Base-by-base conservation (phyloP, 2,797 vertebrate species). In the Scarus forsteni region DNA sequence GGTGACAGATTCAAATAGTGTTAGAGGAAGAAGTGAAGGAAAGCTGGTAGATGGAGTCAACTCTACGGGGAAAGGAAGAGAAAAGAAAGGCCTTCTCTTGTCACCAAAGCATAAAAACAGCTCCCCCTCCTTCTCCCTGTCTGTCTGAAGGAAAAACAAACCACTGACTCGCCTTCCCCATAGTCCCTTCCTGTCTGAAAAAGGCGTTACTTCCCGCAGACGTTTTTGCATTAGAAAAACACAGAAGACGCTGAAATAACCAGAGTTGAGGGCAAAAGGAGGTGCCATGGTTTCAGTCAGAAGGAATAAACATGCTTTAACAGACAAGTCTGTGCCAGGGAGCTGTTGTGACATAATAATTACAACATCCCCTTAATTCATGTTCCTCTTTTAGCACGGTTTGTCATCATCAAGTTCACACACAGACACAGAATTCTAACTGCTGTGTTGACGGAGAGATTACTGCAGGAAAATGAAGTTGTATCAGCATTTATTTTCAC, bases 121-220 rank as follows among this genome's bases (percentile, higher is more conserved):
- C 62, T 10, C 36, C 55, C 65, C 35, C 62, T 36, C 63, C 50
- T 66, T 36, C 61, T 58, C 66, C 11, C 3, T 1, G 55, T 79
- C 60, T 58, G 76, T 79, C 80, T 86, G 69, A 62, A 56, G 64
- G 71, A 83, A 89, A 85, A 89, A 88, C 62, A 90, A 89, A 86
- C 80, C 71, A 71, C 66, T 42, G 66, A 76, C 75, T 81, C 8
- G 49, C 61, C 70, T 62, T 55, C 75, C 66, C 66, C 62, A 36
- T 13, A 13, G 40, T 38, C 10, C 46, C 70, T 89, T 85, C 64
- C 83, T 71, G 84, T 79, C 77, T 77, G 51, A 78, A 83, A 66
- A n/a, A 44, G 76, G 55, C 52, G 60, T 60, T 68, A 64, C 77
- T 84, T 84, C 66, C 65, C 42, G 38, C 55, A 70, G 35, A 72